Evolutionary conservation across 2,888 invertebrate species (phyloP).

Genomic region (Callimorpha dominula): DNA sequence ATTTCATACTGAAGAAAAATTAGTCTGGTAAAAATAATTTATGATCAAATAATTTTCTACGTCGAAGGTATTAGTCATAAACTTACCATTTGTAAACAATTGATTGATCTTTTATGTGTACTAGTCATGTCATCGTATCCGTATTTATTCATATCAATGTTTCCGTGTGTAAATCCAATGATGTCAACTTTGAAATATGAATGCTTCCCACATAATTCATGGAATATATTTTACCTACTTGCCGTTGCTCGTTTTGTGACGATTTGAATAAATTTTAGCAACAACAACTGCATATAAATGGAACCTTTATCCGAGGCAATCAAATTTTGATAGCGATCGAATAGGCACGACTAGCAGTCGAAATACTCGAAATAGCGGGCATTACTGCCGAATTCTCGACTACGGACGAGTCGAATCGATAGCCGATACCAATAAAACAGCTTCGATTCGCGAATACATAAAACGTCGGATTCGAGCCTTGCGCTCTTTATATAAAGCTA

Average conservation of each 20-base stretch:
- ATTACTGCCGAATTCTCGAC: conserved; percentile 81
- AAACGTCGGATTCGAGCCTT: conserved; percentile 83
- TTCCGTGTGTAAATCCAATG: conserved; percentile 52
- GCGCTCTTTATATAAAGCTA: conserved; percentile 82
- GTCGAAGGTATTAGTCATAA: conserved; percentile 10
- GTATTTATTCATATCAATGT: conserved; percentile 39
- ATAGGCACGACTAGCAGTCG: conserved; percentile 75
- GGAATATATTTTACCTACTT: conserved; percentile 44
- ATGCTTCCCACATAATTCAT: conserved; percentile 44
- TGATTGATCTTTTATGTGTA: conserved; percentile 19
- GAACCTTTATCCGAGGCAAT: conserved; percentile 71
- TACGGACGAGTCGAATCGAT: conserved; percentile 77
- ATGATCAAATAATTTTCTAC: conserved; percentile 11
- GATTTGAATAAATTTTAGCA: conserved; percentile 55
- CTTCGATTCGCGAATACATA: conserved; percentile 85
- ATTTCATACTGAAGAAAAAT: not conserved
- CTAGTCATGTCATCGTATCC: conserved; percentile 35
- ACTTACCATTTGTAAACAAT: conserved; percentile 13
- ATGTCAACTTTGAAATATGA: conserved; percentile 51
- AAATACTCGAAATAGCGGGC: conserved; percentile 76
- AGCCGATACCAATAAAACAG: conserved; percentile 84
- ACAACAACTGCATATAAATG: conserved; percentile 70
- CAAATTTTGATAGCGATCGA: conserved; percentile 80
- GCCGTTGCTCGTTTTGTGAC: conserved; percentile 47
- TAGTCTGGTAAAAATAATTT: not conserved